A percentile compares a stretch with the other conserved stretches of the same genome.
phyloP scores from a whole-genome alignment of 2,113 vertebrate genomes.

The Rafetus swinhoei region DNA sequence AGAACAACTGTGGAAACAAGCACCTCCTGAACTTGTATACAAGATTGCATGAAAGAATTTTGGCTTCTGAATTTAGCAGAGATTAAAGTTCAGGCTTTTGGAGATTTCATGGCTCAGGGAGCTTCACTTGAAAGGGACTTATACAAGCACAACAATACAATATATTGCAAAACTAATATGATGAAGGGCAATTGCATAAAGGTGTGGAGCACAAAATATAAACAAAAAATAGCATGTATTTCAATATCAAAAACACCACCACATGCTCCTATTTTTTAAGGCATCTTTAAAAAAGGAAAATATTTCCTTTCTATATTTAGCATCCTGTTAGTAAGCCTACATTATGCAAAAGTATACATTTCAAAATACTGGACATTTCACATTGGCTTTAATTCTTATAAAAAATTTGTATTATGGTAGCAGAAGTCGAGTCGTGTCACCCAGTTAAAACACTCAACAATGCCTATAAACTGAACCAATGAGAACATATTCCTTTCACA shows the following conservation, averaged over 20 bases:
- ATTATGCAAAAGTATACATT: not conserved
- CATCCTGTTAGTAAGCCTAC: not conserved
- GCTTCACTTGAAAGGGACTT: not conserved
- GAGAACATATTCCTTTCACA: not conserved
- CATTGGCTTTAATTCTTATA: accelerated
- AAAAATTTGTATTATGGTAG: not conserved
- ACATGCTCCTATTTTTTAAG: not conserved
- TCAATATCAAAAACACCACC: not conserved
- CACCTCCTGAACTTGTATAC: not conserved
- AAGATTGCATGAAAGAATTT: not conserved
- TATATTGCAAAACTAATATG: not conserved
- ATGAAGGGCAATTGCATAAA: not conserved
- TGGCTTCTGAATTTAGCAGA: not conserved
- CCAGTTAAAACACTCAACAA: not conserved
- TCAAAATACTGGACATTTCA: not conserved
- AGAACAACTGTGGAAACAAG: not conserved
- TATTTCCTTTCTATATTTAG: not conserved
- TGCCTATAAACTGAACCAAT: not conserved
- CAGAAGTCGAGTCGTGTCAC: not conserved
- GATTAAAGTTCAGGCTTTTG: not conserved
- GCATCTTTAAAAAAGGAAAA: not conserved
- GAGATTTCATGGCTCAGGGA: not conserved
- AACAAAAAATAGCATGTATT: not conserved
- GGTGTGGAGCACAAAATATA: not conserved
- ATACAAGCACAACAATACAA: not conserved